Percentiles rank a stretch among this genome's conserved stretches.
These are phyloP conservation scores for Bombus turneri DNA, from an alignment of 1,140 invertebrate species.

Conservation along the genomic window DNA sequence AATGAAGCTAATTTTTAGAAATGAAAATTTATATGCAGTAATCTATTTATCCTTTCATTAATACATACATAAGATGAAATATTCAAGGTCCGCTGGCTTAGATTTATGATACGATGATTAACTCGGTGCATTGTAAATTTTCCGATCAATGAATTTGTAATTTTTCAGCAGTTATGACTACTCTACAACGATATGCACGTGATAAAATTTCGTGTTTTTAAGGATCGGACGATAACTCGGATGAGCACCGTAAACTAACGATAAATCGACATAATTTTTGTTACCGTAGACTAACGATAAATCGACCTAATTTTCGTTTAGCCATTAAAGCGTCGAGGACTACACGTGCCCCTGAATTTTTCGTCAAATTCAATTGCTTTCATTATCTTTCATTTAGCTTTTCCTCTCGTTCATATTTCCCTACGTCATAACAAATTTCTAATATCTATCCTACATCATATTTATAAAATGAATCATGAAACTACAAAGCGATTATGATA, in stretches of 20 bases:
- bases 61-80: background rate
- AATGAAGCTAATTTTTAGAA: background rate
- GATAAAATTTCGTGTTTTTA: background rate
- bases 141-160: background rate
- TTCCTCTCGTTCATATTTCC: background rate
- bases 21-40: background rate
- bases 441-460: background rate
- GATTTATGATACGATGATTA: background rate
- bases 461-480: background rate
- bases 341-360: slow-evolving; percentile 1
- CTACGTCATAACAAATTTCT: background rate
- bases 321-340: background rate
- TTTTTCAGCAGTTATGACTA: background rate
- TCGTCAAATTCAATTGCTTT: slow-evolving; percentile 11
- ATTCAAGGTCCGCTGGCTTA: background rate
- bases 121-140: background rate
- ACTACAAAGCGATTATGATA: background rate
- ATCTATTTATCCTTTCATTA: background rate
- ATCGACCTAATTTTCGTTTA: slow-evolving; percentile 22
- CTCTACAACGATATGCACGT: background rate
- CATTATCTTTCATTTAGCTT: background rate
- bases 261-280: slow-evolving; percentile 42
- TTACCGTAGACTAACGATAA: slow-evolving; percentile 6
- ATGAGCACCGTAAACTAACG: background rate
- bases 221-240: background rate